Evolutionary conservation across 2,113 vertebrate species (phyloP).

Genomic region (Crotalus horridus): DNA sequence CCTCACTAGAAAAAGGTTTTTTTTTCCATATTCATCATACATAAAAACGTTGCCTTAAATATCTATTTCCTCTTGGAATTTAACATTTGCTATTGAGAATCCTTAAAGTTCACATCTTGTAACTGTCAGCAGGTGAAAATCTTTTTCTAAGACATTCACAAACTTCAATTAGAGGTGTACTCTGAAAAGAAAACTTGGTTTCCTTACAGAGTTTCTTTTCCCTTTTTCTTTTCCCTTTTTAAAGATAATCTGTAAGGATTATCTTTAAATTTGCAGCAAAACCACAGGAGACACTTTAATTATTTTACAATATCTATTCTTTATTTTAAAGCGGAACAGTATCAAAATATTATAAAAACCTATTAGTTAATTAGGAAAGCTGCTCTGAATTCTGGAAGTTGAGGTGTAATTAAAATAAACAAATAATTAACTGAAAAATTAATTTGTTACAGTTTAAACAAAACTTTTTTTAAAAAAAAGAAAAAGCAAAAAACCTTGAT

Average conservation of each 20-base stretch:
- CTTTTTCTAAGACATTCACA: not conserved
- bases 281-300: not conserved
- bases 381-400: not conserved
- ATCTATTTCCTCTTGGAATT: not conserved
- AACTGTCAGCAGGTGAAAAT: not conserved
- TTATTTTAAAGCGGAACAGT: not conserved
- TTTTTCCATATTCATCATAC: not conserved
- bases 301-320: not conserved
- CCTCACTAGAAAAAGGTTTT: not conserved
- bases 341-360: not conserved
- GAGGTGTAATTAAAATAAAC: not conserved
- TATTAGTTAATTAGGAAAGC: not conserved
- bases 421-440: not conserved
- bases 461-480: not conserved
- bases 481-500: not conserved
- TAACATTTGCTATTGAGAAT: not conserved
- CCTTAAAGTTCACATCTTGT: not conserved
- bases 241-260: not conserved
- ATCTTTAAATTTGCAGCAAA: not conserved
- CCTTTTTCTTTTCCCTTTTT: not conserved
- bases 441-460: not conserved
- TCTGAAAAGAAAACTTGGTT: not conserved
- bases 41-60: rapidly evolving
- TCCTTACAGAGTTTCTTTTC: not conserved
- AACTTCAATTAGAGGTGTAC: not conserved